Conservation (phyloP, 2,797 vertebrate genomes). For the Holocentrus rufus region DNA sequence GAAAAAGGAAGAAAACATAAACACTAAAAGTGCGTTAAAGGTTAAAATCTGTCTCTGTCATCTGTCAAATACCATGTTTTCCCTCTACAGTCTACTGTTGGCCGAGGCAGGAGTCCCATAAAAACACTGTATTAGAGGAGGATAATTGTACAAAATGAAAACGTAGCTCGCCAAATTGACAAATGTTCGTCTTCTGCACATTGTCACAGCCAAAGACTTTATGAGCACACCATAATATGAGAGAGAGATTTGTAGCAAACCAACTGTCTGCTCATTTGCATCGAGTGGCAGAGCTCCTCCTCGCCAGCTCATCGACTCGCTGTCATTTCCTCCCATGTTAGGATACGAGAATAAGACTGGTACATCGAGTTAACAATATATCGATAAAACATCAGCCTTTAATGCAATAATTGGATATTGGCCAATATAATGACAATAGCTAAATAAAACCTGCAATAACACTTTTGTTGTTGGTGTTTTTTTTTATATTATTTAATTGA, state of each 20-base stretch:
- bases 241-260: constrained; percentile 32
- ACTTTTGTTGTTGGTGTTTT: too few species aligned
- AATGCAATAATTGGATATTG: too few species aligned
- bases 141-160: constrained; percentile 29
- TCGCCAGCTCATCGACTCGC: constrained; percentile 43
- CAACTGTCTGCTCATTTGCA: constrained; percentile 45
- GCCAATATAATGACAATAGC: too few species aligned
- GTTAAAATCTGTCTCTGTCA: too few species aligned
- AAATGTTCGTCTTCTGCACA: constrained; percentile 35
- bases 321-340: constrained; percentile 22
- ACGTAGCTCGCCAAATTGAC: constrained; percentile 33
- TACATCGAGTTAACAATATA: not conserved
- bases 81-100: constrained; percentile 12
- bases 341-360: not conserved
- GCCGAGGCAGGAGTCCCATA: constrained; percentile 21
- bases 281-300: constrained; percentile 8
- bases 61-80: not conserved
- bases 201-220: constrained; percentile 34
- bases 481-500: too few species aligned
- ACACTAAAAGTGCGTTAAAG: too few species aligned
- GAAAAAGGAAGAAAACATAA: too few species aligned
- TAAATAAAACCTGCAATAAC: too few species aligned
- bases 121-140: not conserved
- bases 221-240: constrained; percentile 39
- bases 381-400: not conserved